These are phyloP conservation scores for Lithophane leautieri DNA, from an alignment of 2,888 invertebrate species.

Conservation along the genomic window DNA sequence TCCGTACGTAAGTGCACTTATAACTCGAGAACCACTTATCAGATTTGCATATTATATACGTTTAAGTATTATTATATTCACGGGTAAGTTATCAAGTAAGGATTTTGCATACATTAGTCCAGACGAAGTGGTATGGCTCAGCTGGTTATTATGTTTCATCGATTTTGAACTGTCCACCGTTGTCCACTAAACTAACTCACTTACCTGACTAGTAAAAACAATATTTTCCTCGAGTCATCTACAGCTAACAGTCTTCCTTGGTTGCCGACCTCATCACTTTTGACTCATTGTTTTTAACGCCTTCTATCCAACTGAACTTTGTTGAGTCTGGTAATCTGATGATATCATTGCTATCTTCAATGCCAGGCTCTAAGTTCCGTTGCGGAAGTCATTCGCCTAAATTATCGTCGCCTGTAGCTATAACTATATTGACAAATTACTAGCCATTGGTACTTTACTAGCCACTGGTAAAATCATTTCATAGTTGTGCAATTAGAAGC, in stretches of 20 bases:
- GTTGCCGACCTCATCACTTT: not conserved
- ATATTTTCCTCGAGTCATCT: not conserved
- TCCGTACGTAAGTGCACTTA: too few relatives aligned
- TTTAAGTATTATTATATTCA: too few relatives aligned
- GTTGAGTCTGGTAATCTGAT: too few relatives aligned
- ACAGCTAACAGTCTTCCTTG: not conserved
- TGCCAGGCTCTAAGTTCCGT: not conserved
- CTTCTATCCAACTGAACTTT: not conserved
- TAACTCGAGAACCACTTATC: too few relatives aligned
- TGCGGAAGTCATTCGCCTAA: not conserved
- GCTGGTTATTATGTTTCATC: too few relatives aligned
- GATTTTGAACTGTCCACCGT: not conserved
- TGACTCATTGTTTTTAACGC: not conserved
- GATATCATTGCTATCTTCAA: too few relatives aligned
- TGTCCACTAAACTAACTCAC: not conserved
- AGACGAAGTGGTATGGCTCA: too few relatives aligned
- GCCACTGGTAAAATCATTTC: not conserved
- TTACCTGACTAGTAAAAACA: not conserved
- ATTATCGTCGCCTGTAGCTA: not conserved
- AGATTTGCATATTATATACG: too few relatives aligned
- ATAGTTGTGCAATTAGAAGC: conserved; percentile 25
- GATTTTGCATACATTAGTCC: too few relatives aligned
- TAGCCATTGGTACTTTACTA: not conserved
- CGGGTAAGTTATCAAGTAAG: too few relatives aligned
- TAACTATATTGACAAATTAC: not conserved